A percentile compares a stretch with the other conserved stretches of the same genome.
Conservation (phyloP, 2,113 vertebrate species). For the Spea multiplicata region DNA sequence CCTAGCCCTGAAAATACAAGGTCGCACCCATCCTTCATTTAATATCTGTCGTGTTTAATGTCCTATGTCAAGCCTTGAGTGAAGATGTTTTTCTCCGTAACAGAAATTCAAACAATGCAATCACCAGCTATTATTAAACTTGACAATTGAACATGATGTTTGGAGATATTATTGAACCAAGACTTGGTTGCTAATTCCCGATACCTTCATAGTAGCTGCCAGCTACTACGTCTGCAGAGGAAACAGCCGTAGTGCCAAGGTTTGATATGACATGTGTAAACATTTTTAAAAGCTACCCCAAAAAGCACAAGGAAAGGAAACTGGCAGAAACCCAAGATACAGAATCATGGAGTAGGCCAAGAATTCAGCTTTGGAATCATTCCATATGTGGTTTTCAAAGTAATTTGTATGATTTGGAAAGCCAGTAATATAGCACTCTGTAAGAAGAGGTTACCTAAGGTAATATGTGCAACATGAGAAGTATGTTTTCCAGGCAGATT, state of each 20-base stretch:
- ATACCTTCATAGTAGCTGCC: constrained; percentile 43
- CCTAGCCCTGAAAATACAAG: constrained; percentile 8
- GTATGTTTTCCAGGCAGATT: constrained; percentile 49
- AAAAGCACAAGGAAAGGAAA: constrained; percentile 58
- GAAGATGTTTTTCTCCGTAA: constrained; percentile 26
- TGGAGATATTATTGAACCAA: constrained; percentile 33
- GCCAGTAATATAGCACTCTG: constrained; percentile 63
- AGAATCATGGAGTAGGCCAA: constrained; percentile 61
- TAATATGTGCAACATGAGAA: constrained; percentile 60
- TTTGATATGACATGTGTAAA: constrained; percentile 55
- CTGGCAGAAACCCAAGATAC: constrained; percentile 55
- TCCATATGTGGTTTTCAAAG: constrained; percentile 68
- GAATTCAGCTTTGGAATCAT: constrained; percentile 65
- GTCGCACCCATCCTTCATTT: constrained; percentile 19
- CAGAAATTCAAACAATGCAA: constrained; percentile 39
- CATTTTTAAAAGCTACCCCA: constrained; percentile 57
- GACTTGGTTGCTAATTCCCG: constrained; percentile 46
- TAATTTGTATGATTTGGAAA: constrained; percentile 75
- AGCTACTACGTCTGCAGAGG: constrained; percentile 49
- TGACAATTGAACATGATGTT: constrained; percentile 43
- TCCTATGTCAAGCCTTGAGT: constrained; percentile 32
- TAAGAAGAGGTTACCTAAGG: constrained; percentile 70
- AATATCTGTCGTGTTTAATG: constrained; percentile 36
- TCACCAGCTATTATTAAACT: constrained; percentile 45
- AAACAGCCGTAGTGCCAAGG: constrained; percentile 45